Evolutionary conservation across 2,113 vertebrate genomes (phyloP), one percentile per base, ranked within the genome.

Genomic region (Siniperca chuatsi): DNA sequence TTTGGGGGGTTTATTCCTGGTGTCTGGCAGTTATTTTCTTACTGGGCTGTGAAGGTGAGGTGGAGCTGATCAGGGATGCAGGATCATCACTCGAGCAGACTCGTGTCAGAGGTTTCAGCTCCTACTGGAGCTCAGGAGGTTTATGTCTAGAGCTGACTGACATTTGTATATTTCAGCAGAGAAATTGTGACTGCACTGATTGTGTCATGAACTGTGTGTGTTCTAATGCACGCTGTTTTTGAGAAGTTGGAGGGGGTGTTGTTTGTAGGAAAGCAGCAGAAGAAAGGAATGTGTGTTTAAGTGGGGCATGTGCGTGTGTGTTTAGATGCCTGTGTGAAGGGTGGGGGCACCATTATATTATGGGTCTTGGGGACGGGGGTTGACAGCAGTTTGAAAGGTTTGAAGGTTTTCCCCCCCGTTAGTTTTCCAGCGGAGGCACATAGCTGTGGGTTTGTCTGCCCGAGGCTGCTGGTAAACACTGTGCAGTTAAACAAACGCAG

Each of bases 201-300:
- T 58, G 12, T 73, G 37, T n/a, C 55, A 25, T 42, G 23, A 10
- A 0, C 16, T 37, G 57, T 60, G 20, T 64, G 21, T 50, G 50
- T 72, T 69, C 54, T 50, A 18, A 21, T 44, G 20, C 73, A 42
- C 54, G n/a, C 20, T 13, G 2, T 35, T 70, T 55, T 61, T 42
- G 9, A 21, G n/a, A 5, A 8, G 11, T 50, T 5, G 3, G 61
- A 9, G 25, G 46, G 5, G 13, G 18, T 11, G 67, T 21, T 82
- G 79, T 84, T 76, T 82, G 81, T 48, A 55, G 75, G 77, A 69
- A 52, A 35, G 58, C 83, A 77, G 78, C 79, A 74, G 44, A 81
- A 87, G 64, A 86, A 87, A 89, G 68, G 65, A 77, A 71, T 88
- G 87, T 87, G 78, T 88, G 71, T 88, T 66, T 74, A 71, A 60